Conservation (phyloP, 2,797 vertebrate species). For the Thamnophis elegans region DNA sequence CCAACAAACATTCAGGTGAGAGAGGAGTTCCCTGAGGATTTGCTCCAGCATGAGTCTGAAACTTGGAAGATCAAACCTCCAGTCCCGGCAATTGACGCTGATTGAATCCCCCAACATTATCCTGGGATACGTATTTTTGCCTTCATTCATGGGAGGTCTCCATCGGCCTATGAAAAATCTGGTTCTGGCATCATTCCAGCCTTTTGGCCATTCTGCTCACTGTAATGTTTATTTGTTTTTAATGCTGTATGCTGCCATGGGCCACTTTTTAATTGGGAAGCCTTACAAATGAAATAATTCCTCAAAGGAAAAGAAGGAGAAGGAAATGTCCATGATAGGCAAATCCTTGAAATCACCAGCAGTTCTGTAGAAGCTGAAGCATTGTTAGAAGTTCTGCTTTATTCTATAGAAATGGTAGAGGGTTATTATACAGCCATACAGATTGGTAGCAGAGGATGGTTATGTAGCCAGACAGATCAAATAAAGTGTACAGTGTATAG, state of each 20-base stretch:
- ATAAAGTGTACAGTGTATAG: background rate
- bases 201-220: background rate
- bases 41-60: too few species aligned
- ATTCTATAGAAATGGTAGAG: background rate
- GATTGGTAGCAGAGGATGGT: background rate
- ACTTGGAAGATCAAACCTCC: background rate
- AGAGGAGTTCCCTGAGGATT: too few species aligned
- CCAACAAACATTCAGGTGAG: too few species aligned
- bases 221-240: background rate
- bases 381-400: background rate
- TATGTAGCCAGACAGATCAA: background rate
- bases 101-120: background rate
- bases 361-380: background rate
- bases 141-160: background rate
- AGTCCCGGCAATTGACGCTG: too few species aligned
- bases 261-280: background rate
- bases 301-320: background rate
- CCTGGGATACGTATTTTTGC: background rate
- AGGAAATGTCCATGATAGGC: background rate
- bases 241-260: background rate
- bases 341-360: background rate
- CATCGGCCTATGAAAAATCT: background rate
- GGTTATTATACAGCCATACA: background rate
- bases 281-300: background rate
- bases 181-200: background rate